These are phyloP conservation scores for Syngnathus floridae DNA, from an alignment of 2,113 vertebrate species.

Conservation along the genomic window DNA sequence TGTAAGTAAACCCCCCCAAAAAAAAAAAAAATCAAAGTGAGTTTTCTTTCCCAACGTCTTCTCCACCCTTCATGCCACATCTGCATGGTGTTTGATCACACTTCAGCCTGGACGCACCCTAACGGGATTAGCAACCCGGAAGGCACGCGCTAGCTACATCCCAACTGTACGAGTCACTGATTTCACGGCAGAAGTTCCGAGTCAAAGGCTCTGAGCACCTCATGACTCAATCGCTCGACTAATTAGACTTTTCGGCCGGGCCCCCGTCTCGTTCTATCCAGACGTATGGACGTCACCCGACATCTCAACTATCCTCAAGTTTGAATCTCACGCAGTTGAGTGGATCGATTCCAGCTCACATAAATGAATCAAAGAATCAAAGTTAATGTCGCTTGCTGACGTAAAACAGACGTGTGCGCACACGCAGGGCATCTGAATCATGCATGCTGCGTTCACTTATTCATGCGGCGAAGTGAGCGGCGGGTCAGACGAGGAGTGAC, in stretches of 20 bases:
- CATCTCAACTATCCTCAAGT: no score
- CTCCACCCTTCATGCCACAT: slow-evolving; percentile 47
- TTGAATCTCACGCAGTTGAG: no score
- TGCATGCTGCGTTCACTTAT: slow-evolving; percentile 38
- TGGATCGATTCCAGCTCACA: no score
- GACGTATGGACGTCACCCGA: slow-evolving; percentile 13
- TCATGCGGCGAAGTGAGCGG: slow-evolving; percentile 30
- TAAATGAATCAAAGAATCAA: neutral
- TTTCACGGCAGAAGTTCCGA: slow-evolving; percentile 14
- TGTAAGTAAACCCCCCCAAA: no score
- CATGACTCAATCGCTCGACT: slow-evolving; percentile 20
- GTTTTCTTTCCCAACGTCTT: slow-evolving; percentile 40
- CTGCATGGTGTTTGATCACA: slow-evolving; percentile 59
- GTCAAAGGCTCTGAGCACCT: neutral
- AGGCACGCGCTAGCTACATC: slow-evolving; percentile 17
- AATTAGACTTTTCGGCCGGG: slow-evolving; percentile 48
- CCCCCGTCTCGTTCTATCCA: slow-evolving; percentile 18
- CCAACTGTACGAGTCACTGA: slow-evolving; percentile 18
- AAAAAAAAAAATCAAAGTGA: slow-evolving; percentile 50
- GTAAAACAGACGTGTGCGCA: slow-evolving; percentile 15
- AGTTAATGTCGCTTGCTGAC: neutral
- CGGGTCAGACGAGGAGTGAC: slow-evolving; percentile 7
- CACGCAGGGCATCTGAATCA: slow-evolving; percentile 13
- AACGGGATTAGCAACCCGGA: slow-evolving; percentile 52
- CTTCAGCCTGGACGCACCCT: slow-evolving; percentile 52